Base-by-base conservation (phyloP, 1,140 invertebrate species). In the Charaxes varanes region DNA sequence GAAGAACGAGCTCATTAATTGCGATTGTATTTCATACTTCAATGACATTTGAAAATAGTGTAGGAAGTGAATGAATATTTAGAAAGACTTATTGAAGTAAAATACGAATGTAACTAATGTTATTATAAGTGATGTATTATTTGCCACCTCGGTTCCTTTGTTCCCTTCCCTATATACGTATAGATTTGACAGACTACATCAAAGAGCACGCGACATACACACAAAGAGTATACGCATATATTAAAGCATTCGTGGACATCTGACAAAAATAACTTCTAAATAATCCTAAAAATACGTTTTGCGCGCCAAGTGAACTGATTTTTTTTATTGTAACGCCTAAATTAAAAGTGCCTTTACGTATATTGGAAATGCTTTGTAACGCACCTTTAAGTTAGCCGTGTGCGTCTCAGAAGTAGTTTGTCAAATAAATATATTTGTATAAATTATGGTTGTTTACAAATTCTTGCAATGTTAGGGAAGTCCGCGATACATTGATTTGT, bases 31-130 rank as follows among this genome's bases (percentile, higher is more conserved):
- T 78, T 76, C 74, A 72, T 78, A 79, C 69, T 82, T 78, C 78
- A 78, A 79, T 70, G 64, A 76, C 72, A 76, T 76, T 79, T 71
- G 71, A 67, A 77, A 65, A 60, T 79, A 79, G 72, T 56, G 78
- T 82, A 82, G 76, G 68, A 60, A 72, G 68, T 69, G 67, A 77
- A 78, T 78, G 67, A 80, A 78, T 78, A 82, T 78, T 82, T 82
- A 82, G 78, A 82, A 79, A 80, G 78, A 82, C 73, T 82, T 82
- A 80, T 79, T 82, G 78, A 77, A 77, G 59, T 82, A 71, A 80
- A 82, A 76, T 82, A 82, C 71, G 76, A 78, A 77, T 54, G 61
- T 78, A 79, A 79, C 64, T 72, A 77, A 77, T 69, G 65, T 78
- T 79, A 70, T 74, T 58, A 62, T 74, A 79, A 70, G 65, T 72